Evolutionary conservation across 2,888 invertebrate genomes (phyloP), one percentile per base, ranked within the genome.

Genomic region (Furcula furcula): DNA sequence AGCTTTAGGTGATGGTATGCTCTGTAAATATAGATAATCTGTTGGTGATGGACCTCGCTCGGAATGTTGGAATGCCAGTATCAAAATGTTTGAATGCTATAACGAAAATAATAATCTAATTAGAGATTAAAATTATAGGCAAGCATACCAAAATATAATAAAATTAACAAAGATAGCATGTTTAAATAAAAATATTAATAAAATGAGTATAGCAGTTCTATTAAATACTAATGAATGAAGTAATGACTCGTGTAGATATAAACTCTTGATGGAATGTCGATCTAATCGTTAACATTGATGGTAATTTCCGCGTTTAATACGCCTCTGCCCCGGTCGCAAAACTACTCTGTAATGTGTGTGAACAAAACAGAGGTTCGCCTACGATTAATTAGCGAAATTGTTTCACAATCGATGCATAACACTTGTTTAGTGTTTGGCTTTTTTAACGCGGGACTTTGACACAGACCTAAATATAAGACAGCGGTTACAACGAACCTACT

Each of bases 381-480:
- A 69, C 69, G 46, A 55, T 46, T 65, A 85, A 85, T 85, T 81
- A 80, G 63, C 63, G 61, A 64, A 65, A 81, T 85, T 83, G 84
- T 85, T 64, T 55, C 55, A 53, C 43, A 51, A 60, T 62, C 51
- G 57, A 67, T 68, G 62, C 65, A 55, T 70, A 65, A 69, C 68
- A 63, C 53, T 63, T 64, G 49, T 54, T 53, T 58, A 70, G 75
- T 76, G 67, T 76, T 55, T 56, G 41, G 46, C 45, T 67, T 57
- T 65, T 73, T 66, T 71, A 56, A 42, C 46, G 39, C 46, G 34
- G 14, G 21, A 35, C 16, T 35, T 36, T 11, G 46, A 37, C 34
- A 41, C 40, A 49, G 30, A 41, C 22, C 43, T 40, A 27, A 32
- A 29, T 44, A 45, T 46, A 54, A 29, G 44, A 41, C 47, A 26